Percentiles rank a stretch among this genome's conserved stretches.
Conservation (phyloP, 1,140 invertebrate species). For the Euschistus heros region DNA sequence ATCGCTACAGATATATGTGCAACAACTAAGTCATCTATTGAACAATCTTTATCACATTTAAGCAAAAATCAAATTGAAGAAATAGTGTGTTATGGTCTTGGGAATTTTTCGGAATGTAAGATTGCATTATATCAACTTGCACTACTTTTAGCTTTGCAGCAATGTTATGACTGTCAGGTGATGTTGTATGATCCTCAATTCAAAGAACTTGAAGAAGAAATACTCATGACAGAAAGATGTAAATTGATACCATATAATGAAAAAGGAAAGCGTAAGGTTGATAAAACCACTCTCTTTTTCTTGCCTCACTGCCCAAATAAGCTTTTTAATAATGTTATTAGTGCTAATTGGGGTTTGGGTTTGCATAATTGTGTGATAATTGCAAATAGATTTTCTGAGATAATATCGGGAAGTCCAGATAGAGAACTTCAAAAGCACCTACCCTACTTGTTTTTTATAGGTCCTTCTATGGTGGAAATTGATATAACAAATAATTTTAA, state of each 20-base stretch:
- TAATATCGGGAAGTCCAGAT: neutral
- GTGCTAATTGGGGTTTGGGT: neutral
- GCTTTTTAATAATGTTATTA: neutral
- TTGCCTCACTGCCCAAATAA: neutral
- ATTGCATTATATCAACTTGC: neutral
- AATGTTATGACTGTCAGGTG: neutral
- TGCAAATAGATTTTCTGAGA: neutral
- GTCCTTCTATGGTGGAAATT: neutral
- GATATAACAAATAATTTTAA: neutral
- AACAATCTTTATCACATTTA: neutral
- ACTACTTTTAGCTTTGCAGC: neutral
- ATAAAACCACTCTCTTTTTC: neutral
- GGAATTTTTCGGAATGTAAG: neutral
- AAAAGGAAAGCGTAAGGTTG: neutral
- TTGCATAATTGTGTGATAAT: neutral
- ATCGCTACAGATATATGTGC: neutral
- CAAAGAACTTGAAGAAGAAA: neutral
- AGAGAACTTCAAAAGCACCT: neutral
- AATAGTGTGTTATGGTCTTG: slow-evolving; percentile 3
- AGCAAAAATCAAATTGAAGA: neutral
- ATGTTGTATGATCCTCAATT: neutral
- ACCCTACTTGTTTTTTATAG: neutral
- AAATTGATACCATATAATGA: neutral
- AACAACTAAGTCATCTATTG: neutral
- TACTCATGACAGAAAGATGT: neutral